Evolutionary conservation across 2,888 invertebrate species (phyloP).

Genomic region (Oeneis ivallda): DNA sequence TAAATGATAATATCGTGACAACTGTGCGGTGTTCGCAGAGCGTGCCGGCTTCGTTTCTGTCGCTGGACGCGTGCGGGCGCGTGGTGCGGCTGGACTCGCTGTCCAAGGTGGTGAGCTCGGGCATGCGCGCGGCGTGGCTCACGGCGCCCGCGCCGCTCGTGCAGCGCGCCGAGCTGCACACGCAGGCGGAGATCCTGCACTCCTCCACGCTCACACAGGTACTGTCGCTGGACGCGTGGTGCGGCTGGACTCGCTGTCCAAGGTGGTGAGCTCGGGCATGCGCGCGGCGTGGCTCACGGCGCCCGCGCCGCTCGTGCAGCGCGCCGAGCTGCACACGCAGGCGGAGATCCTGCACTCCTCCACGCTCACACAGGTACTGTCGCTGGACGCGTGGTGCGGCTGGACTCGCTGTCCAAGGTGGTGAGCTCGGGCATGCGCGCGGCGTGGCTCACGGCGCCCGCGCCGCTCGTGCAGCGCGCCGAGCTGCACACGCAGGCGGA

Average conservation of each 20-base stretch:
- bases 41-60: slow-evolving; percentile 85
- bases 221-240: slow-evolving; percentile 82
- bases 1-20: background rate
- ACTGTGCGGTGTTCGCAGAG: slow-evolving; percentile 60
- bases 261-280: slow-evolving; percentile 87
- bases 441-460: slow-evolving; percentile 88
- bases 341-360: slow-evolving; percentile 81
- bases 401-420: slow-evolving; percentile 90
- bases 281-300: slow-evolving; percentile 89
- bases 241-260: slow-evolving; percentile 89
- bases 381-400: slow-evolving; percentile 85
- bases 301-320: slow-evolving; percentile 83
- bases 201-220: slow-evolving; percentile 61
- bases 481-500: slow-evolving; percentile 88
- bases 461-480: slow-evolving; percentile 82
- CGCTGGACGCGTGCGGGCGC: slow-evolving; percentile 87
- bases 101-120: slow-evolving; percentile 88
- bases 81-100: slow-evolving; percentile 90
- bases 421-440: slow-evolving; percentile 86
- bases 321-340: slow-evolving; percentile 86
- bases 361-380: slow-evolving; percentile 55
- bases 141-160: slow-evolving; percentile 86
- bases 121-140: slow-evolving; percentile 87
- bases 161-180: slow-evolving; percentile 84
- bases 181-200: slow-evolving; percentile 84